These are phyloP conservation scores for Coleophora deauratella DNA, from an alignment of 2,888 invertebrate genomes.

Conservation along the genomic window DNA sequence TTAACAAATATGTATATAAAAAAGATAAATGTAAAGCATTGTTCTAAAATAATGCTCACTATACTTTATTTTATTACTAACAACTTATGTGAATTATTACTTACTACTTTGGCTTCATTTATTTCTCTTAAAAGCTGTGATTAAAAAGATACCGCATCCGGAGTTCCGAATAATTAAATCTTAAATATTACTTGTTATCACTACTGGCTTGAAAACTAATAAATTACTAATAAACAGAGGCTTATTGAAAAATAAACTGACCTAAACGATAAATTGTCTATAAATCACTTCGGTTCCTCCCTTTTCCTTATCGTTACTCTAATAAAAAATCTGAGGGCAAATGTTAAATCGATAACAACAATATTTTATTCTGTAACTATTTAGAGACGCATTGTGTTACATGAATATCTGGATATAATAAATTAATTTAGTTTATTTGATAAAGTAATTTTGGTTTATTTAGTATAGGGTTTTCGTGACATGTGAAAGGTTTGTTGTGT, in stretches of 20 bases:
- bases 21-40: too few relatives aligned
- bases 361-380: constrained; percentile 43
- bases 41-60: too few relatives aligned
- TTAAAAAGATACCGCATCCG: too few relatives aligned
- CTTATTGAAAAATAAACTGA: constrained; percentile 38
- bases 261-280: constrained; percentile 21
- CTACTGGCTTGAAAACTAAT: neutral
- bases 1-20: too few relatives aligned
- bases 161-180: neutral
- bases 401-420: constrained; percentile 6
- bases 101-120: too few relatives aligned
- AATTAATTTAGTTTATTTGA: constrained; percentile 40
- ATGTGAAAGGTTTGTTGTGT: too few relatives aligned
- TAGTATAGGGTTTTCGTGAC: neutral
- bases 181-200: too few relatives aligned
- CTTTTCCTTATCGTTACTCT: constrained; percentile 51
- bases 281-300: constrained; percentile 36
- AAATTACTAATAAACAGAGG: constrained; percentile 21
- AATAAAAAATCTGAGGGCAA: constrained; percentile 37
- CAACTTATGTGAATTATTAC: too few relatives aligned
- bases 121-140: too few relatives aligned
- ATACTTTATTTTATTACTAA: too few relatives aligned
- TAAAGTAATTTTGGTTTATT: constrained; percentile 14
- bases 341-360: constrained; percentile 41
- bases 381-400: constrained; percentile 37